These are phyloP conservation scores for Ciconia stormi DNA, from an alignment of 2,113 vertebrate genomes.

Conservation along the genomic window DNA sequence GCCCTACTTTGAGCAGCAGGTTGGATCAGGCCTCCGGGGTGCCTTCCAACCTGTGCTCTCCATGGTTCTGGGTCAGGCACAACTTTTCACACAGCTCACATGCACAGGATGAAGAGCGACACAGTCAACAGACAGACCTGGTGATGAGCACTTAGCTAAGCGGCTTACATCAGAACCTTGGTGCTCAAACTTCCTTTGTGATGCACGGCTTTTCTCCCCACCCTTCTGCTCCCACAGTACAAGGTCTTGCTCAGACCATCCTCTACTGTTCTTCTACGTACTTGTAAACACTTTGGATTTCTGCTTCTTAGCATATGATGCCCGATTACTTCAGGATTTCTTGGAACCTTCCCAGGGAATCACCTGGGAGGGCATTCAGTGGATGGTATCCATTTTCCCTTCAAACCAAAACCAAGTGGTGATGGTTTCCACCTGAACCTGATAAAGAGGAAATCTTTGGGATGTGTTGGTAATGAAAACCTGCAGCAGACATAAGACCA, in stretches of 20 bases:
- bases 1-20: background rate
- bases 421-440: background rate
- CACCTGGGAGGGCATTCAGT: background rate
- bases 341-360: background rate
- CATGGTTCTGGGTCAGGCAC: background rate
- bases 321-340: background rate
- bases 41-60: background rate
- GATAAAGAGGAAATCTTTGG: background rate
- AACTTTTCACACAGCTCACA: background rate
- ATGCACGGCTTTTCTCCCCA: background rate
- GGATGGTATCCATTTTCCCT: background rate
- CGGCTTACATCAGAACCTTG: background rate
- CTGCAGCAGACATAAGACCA: background rate
- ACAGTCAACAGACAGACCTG: background rate
- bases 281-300: background rate
- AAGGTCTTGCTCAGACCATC: background rate
- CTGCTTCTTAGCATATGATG: background rate
- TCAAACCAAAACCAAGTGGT: background rate
- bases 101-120: background rate
- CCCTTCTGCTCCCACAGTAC: background rate
- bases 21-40: background rate
- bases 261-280: background rate
- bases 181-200: background rate
- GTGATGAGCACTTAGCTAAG: background rate
- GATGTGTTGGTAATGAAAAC: background rate